Conservation (phyloP, 2,113 vertebrate genomes). For the Orycteropus afer region DNA sequence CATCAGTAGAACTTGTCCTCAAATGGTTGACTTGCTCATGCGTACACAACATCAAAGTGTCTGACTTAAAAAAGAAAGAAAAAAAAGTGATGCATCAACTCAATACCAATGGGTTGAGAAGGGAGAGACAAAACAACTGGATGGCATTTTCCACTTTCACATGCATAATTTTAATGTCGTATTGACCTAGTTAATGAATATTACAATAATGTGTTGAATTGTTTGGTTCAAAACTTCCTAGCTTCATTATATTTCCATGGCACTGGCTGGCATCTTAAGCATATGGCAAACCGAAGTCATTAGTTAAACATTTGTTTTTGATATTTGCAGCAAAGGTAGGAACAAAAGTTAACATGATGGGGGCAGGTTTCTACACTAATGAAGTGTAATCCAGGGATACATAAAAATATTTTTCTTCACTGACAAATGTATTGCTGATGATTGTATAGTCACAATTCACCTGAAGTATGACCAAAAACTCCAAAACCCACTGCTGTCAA, state of each 20-base stretch:
- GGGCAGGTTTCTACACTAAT: neutral
- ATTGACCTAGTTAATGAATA: neutral
- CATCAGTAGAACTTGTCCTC: constrained; percentile 35
- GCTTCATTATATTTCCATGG: neutral
- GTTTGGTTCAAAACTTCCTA: neutral
- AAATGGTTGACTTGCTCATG: neutral
- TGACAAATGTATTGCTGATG: neutral
- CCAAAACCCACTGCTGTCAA: neutral
- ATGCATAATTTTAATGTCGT: neutral
- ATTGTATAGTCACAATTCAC: neutral
- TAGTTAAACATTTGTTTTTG: neutral
- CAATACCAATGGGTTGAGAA: neutral
- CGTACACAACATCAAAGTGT: constrained; percentile 52
- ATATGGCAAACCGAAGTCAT: neutral
- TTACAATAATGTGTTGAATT: neutral
- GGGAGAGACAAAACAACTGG: neutral
- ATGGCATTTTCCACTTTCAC: neutral
- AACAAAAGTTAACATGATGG: neutral
- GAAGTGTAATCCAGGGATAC: neutral
- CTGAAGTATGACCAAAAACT: neutral
- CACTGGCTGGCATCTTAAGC: neutral
- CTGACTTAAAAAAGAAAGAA: constrained; percentile 17
- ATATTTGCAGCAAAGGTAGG: neutral
- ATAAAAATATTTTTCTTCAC: neutral
- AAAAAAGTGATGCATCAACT: neutral